Evolutionary conservation across 2,113 vertebrate genomes (phyloP).

Genomic region (Megatriorchis doriae): DNA sequence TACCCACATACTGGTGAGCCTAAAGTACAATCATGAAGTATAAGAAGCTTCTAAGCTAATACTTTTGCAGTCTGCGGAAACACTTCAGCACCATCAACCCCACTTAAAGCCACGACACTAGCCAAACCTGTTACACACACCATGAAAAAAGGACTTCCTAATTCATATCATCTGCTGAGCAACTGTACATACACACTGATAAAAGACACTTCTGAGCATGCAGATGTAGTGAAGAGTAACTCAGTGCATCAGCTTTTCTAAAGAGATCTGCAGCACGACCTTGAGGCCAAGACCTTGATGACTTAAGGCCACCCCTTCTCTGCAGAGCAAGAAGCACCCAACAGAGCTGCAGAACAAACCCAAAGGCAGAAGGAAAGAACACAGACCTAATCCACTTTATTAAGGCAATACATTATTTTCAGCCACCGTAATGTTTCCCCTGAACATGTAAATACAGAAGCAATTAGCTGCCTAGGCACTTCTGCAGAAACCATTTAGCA

Average conservation of each 20-base stretch:
- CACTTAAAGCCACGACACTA: neutral
- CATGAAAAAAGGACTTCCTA: neutral
- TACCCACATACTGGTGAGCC: neutral
- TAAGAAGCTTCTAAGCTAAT: neutral
- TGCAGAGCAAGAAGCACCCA: neutral
- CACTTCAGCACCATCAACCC: neutral
- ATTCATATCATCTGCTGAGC: neutral
- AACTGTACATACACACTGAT: neutral
- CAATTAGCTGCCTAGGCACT: constrained; percentile 54
- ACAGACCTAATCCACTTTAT: neutral
- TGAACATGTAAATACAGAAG: constrained; percentile 44
- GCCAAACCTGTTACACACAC: neutral
- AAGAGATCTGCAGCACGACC: neutral
- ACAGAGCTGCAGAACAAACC: neutral
- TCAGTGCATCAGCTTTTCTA: neutral
- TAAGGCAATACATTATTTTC: constrained; percentile 30
- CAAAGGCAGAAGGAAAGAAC: neutral
- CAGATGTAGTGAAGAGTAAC: neutral
- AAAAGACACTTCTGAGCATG: neutral
- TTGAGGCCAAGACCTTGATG: constrained; percentile 33
- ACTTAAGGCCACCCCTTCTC: neutral
- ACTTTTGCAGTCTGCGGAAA: neutral
- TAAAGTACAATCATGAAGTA: neutral
- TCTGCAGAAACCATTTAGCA: constrained; percentile 31
- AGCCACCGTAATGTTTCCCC: constrained; percentile 44